These are phyloP conservation scores for Papilio demoleus DNA, from an alignment of 2,888 invertebrate genomes.

Conservation along the genomic window DNA sequence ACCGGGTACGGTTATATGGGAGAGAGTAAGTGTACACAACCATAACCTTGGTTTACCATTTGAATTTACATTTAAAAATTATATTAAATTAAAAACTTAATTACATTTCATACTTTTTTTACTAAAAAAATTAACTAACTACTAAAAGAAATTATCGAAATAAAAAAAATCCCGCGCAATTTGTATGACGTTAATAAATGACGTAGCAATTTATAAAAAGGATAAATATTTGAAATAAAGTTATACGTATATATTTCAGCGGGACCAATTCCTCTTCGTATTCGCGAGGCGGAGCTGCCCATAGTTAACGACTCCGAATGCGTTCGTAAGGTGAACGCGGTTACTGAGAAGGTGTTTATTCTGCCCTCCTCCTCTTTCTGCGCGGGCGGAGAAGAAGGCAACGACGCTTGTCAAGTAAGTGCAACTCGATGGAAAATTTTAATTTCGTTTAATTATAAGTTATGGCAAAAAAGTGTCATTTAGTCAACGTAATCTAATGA, in stretches of 20 bases:
- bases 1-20: slow-evolving; percentile 98
- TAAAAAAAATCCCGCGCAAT: too few species aligned
- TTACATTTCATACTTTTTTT: too few species aligned
- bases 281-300: slow-evolving; percentile 95
- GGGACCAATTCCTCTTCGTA: slow-evolving; percentile 94
- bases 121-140: too few species aligned
- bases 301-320: slow-evolving; percentile 97
- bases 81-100: too few species aligned
- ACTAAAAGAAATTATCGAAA: too few species aligned
- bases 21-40: slow-evolving; percentile 85
- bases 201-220: too few species aligned
- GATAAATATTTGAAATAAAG: background rate
- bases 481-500: background rate
- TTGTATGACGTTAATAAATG: too few species aligned
- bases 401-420: slow-evolving; percentile 94
- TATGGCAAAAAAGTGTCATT: too few species aligned
- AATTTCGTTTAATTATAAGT: background rate
- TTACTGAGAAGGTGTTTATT: slow-evolving; percentile 97
- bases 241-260: slow-evolving; percentile 81
- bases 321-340: slow-evolving; percentile 95
- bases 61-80: too few species aligned
- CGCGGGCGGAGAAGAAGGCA: slow-evolving; percentile 96
- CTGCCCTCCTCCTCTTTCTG: slow-evolving; percentile 97
- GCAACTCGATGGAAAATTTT: background rate
- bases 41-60: too few species aligned